Conservation (phyloP, 1,140 invertebrate genomes). For the Orchesella cincta region DNA sequence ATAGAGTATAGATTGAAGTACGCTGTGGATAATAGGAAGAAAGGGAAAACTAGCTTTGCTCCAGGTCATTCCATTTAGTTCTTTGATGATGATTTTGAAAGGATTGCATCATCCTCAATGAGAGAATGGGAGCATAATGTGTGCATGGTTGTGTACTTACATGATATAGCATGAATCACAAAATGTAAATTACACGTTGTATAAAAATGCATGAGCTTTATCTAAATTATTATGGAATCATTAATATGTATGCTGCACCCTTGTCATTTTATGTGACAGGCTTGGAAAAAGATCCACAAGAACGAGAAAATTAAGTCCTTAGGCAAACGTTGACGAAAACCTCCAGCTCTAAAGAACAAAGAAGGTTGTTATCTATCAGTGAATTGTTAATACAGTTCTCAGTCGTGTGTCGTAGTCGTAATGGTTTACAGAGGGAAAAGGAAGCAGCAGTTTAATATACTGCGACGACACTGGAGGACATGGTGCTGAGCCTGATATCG, state of each 20-base stretch:
- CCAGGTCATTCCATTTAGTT: conserved; percentile 9
- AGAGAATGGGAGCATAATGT: not conserved
- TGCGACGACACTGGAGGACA: too few species aligned
- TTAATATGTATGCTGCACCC: not conserved
- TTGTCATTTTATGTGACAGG: not conserved
- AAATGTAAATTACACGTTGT: too few species aligned
- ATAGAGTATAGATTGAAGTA: too few species aligned
- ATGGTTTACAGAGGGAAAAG: too few species aligned
- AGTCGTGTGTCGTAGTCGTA: too few species aligned
- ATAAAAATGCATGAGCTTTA: not conserved
- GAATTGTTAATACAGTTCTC: too few species aligned
- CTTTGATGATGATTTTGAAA: conserved; percentile 4
- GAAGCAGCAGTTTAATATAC: too few species aligned
- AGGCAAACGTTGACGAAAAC: not conserved
- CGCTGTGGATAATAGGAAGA: not conserved
- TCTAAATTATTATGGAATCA: not conserved
- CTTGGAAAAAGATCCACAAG: not conserved
- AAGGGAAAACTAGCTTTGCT: conserved; percentile 6
- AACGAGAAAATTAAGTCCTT: not conserved
- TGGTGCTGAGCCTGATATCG: too few species aligned
- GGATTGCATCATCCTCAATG: not conserved
- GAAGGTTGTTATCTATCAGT: too few species aligned
- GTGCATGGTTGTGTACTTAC: not conserved
- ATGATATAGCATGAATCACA: too few species aligned
- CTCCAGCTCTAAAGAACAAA: too few species aligned